Percentiles rank a stretch among this genome's conserved stretches.
phyloP scores from a whole-genome alignment of 2,888 invertebrate species.

The Himalopsyche kuldschensis region DNA sequence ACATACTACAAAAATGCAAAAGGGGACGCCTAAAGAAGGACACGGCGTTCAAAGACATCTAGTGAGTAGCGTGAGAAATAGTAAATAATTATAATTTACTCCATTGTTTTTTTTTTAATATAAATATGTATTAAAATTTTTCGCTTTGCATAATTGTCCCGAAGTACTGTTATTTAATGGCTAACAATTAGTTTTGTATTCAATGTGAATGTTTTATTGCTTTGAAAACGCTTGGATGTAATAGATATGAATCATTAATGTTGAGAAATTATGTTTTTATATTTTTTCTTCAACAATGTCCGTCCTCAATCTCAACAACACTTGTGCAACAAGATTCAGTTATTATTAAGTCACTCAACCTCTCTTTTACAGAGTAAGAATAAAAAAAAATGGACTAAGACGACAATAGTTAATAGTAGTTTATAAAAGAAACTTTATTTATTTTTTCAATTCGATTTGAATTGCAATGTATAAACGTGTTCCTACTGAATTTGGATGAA shows the following conservation, averaged over 20 bases:
- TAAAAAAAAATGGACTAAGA: too few relatives aligned
- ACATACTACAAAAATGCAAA: neutral
- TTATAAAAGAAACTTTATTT: too few relatives aligned
- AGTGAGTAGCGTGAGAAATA: neutral
- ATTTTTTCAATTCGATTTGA: too few relatives aligned
- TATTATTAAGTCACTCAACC: too few relatives aligned
- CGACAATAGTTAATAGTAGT: too few relatives aligned
- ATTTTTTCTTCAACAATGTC: neutral
- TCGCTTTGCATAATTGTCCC: slow-evolving; percentile 27
- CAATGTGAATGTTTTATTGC: neutral
- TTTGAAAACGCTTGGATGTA: neutral
- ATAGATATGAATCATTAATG: neutral
- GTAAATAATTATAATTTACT: neutral
- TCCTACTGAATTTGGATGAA: too few relatives aligned
- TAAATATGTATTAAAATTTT: neutral
- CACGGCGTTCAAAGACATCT: neutral
- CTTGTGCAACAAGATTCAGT: too few relatives aligned
- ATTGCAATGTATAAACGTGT: too few relatives aligned
- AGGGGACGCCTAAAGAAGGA: neutral
- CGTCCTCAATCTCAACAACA: too few relatives aligned
- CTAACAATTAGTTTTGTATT: slow-evolving; percentile 3
- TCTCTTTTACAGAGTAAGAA: too few relatives aligned
- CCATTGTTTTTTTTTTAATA: neutral
- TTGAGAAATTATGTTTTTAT: neutral
- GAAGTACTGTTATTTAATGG: slow-evolving; percentile 7